These are phyloP conservation scores for Sylvietta virens DNA, from an alignment of 2,113 vertebrate genomes.

Conservation along the genomic window DNA sequence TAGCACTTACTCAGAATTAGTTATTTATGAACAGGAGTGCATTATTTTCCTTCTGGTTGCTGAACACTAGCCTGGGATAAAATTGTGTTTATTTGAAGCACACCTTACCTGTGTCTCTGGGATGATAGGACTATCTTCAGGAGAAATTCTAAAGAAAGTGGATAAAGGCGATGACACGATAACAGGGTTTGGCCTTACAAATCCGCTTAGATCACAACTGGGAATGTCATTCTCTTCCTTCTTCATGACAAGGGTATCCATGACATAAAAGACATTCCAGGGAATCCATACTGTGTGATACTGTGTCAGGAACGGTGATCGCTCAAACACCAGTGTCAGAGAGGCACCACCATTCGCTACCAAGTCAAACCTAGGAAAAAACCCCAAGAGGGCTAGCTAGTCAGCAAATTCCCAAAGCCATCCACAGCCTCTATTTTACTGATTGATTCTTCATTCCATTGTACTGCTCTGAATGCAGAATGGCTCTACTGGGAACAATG, in stretches of 20 bases:
- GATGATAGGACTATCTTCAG: slow-evolving; percentile 92
- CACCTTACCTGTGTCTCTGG: slow-evolving; percentile 93
- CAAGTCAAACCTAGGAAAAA: slow-evolving; percentile 88
- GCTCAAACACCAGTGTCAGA: slow-evolving; percentile 89
- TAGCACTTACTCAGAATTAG: neutral
- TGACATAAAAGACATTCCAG: slow-evolving; percentile 95
- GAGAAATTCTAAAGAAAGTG: slow-evolving; percentile 89
- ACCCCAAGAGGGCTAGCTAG: neutral
- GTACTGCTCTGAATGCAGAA: neutral
- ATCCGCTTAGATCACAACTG: slow-evolving; percentile 91
- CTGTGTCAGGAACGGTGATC: slow-evolving; percentile 87
- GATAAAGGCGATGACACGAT: slow-evolving; percentile 92
- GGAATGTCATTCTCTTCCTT: slow-evolving; percentile 93
- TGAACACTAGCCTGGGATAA: neutral
- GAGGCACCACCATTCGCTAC: slow-evolving; percentile 92
- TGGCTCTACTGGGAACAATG: neutral
- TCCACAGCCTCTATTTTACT: neutral
- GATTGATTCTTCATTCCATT: neutral
- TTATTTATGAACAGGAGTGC: neutral
- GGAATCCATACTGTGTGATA: slow-evolving; percentile 94
- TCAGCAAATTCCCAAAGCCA: neutral
- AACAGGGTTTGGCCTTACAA: slow-evolving; percentile 86
- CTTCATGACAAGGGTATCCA: slow-evolving; percentile 98
- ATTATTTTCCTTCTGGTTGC: neutral
- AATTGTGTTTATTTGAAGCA: neutral